Evolutionary conservation across 2,888 invertebrate genomes (phyloP), one percentile per base, ranked within the genome.

Genomic region (Tineola bisselliella): DNA sequence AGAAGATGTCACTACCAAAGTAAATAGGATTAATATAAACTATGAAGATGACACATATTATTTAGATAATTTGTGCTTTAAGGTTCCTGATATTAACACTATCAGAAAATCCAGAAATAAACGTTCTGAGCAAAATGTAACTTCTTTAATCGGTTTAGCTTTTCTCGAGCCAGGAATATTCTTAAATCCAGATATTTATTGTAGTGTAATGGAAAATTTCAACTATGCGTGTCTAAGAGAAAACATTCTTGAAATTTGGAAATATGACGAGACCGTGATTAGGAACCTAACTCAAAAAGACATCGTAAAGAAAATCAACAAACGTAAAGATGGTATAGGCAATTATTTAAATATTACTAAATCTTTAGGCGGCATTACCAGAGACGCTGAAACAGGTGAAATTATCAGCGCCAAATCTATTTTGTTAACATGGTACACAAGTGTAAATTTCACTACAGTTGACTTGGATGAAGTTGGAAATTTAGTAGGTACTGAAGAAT

Each of bases 191-290:
- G 81, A 87, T 1, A 72, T 90, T 57, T 93, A 92, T 70, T 93
- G 93, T 75, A 77, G 77, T 63, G 82, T 93, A 65, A 75, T 92
- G 52, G 87, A 91, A 66, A 84, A 77, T 62, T 88, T 93, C 70
- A 88, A 89, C 63, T 74, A 77, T 59, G 88, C 88, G 44, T 94
- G 94, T 71, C 88, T 90, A 62, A 84, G 90, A 64, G 77, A 88
- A 65, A 93, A 90, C 74, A 83, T 93, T 63, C 75, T 93, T 64
- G 93, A 93, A 71, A 76, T 94, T 65, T 94, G 93, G 93, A 84
- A 89, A 52, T 91, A 88, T 70, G 82, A 92, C 70, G 74, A 77
- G 62, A 76, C 79, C 33, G 66, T 78, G 63, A 88, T 93, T 61
- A 71, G 72, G 25, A 81, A 80, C 65, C 72, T 90, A 62, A 90